Evolutionary conservation across 2,797 vertebrate genomes (phyloP).

Genomic region (Phyllotis vaccarum): DNA sequence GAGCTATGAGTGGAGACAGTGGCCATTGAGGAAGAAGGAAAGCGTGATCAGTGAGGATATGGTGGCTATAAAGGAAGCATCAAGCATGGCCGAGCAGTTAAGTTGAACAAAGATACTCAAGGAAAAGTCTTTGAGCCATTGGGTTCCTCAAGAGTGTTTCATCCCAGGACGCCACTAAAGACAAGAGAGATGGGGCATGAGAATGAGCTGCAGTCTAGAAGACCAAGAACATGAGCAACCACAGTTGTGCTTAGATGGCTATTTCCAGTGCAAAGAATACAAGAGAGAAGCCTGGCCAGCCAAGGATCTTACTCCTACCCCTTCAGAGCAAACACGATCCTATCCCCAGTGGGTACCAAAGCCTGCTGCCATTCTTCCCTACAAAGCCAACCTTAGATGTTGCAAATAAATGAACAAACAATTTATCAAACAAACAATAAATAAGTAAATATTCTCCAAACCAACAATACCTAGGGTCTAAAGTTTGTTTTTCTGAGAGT

Average conservation of each 20-base stretch:
- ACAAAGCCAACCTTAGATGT: neutral
- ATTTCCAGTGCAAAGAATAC: neutral
- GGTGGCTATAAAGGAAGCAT: neutral
- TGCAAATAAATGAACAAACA: neutral
- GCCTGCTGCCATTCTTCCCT: neutral
- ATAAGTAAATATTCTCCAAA: neutral
- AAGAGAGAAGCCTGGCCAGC: neutral
- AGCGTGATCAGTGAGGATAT: accelerated
- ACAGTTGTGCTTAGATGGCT: accelerated
- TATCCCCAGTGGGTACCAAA: neutral
- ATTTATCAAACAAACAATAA: neutral
- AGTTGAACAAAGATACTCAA: neutral
- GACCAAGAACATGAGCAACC: accelerated
- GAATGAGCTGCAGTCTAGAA: neutral
- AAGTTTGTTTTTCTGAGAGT: neutral
- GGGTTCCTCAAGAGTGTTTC: neutral
- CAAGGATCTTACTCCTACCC: neutral
- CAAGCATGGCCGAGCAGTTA: neutral
- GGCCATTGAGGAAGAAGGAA: neutral
- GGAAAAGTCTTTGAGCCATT: neutral
- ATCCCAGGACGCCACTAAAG: neutral
- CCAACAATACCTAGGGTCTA: neutral
- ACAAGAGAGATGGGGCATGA: neutral
- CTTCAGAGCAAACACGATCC: neutral
- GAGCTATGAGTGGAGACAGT: neutral